phyloP scores from a whole-genome alignment of 2,888 invertebrate genomes.

The Allolobophora icterica region DNA sequence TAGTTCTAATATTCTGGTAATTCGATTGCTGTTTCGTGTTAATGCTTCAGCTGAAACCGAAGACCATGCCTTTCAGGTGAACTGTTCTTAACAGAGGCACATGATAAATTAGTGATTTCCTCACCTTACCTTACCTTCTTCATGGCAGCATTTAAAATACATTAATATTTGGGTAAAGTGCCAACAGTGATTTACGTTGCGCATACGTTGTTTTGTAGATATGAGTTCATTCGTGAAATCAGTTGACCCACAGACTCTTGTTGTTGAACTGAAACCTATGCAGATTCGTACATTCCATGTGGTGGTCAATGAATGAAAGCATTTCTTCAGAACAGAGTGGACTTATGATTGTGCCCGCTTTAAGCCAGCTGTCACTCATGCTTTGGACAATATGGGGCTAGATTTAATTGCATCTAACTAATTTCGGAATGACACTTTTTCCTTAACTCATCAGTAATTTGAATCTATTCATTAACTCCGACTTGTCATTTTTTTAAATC shows the following conservation, averaged over 20 bases:
- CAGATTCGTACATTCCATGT: slow-evolving; percentile 61
- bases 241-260: slow-evolving; percentile 46
- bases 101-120: not conserved
- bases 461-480: not conserved
- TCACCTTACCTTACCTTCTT: not conserved
- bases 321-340: not conserved
- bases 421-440: not conserved
- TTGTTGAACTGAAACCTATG: slow-evolving; percentile 59
- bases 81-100: not conserved
- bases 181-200: not conserved
- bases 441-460: not conserved
- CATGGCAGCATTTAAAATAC: not conserved
- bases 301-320: slow-evolving; percentile 26
- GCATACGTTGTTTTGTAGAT: not conserved
- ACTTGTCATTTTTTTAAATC: not conserved
- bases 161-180: not conserved
- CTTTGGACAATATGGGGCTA: not conserved
- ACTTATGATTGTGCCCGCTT: not conserved
- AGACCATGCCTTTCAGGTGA: not conserved
- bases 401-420: not conserved
- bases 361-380: not conserved
- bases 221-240: slow-evolving; percentile 48
- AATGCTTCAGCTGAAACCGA: not conserved
- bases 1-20: no score
- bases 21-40: no score